Evolutionary conservation across 2,797 vertebrate genomes (phyloP).

Genomic region (Clarias fuscus): DNA sequence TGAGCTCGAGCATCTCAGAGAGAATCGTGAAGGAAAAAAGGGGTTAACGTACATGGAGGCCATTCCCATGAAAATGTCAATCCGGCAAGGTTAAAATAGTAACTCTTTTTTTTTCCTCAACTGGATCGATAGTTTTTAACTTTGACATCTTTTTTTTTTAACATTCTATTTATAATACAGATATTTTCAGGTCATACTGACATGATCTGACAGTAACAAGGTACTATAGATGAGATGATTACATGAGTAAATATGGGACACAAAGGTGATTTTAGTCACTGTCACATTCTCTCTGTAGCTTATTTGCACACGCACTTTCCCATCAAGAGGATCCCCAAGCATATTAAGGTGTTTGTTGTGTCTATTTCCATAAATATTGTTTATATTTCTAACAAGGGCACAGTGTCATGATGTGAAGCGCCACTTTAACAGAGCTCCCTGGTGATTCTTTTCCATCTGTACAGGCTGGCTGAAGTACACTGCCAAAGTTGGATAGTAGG

Average conservation of each 20-base stretch:
- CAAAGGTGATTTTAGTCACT: conserved; percentile 9
- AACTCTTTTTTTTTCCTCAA: neutral
- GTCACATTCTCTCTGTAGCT: conserved; percentile 1
- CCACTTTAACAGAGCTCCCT: conserved; percentile 7
- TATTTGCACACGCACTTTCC: conserved; percentile 6
- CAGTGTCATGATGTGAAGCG: conserved; percentile 11
- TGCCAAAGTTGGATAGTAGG: neutral
- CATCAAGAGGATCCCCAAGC: neutral
- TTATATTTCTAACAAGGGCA: conserved; percentile 9
- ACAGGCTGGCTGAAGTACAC: neutral
- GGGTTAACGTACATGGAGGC: conserved; percentile 24
- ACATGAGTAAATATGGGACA: neutral
- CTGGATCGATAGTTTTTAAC: neutral
- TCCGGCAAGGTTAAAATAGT: neutral
- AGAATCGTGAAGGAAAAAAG: conserved; percentile 31
- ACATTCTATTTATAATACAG: neutral
- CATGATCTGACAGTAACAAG: conserved; percentile 3
- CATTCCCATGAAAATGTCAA: conserved; percentile 37
- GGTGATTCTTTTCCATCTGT: neutral
- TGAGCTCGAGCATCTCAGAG: conserved; percentile 58
- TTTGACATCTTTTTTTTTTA: neutral
- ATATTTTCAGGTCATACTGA: neutral
- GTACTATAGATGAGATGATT: neutral
- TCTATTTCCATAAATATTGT: conserved; percentile 18
- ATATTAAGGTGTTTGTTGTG: conserved; percentile 22